Conservation (phyloP, 2,113 vertebrate genomes). For the Hypomesus transpacificus region DNA sequence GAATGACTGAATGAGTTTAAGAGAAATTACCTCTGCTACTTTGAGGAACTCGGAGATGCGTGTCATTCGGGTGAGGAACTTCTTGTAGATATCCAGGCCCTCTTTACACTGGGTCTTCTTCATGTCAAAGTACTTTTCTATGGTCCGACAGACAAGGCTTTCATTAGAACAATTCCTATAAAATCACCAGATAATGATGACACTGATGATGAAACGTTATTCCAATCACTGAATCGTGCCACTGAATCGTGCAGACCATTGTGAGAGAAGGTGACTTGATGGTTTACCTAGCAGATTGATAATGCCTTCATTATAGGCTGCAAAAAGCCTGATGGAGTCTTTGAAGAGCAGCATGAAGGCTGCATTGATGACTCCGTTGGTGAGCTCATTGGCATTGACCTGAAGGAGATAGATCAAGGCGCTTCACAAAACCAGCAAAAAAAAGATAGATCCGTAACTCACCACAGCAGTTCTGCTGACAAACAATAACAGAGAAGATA, state of each 20-base stretch:
- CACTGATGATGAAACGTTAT: neutral
- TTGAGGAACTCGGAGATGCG: slow-evolving; percentile 98
- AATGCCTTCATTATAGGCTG: slow-evolving; percentile 97
- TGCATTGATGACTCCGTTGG: slow-evolving; percentile 98
- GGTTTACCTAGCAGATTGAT: slow-evolving; percentile 94
- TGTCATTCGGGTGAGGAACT: slow-evolving; percentile 97
- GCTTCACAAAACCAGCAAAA: neutral
- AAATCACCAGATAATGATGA: neutral
- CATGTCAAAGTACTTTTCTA: slow-evolving; percentile 99
- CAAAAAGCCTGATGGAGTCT: slow-evolving; percentile 98
- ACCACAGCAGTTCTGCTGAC: slow-evolving; percentile 13
- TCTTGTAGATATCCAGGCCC: slow-evolving; percentile 98
- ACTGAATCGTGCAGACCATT: neutral
- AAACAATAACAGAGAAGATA: slow-evolving; percentile 15
- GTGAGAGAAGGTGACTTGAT: neutral
- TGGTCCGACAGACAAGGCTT: slow-evolving; percentile 25
- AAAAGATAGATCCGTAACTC: neutral
- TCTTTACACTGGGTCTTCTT: slow-evolving; percentile 99
- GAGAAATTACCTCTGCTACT: slow-evolving; percentile 89
- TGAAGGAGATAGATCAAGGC: slow-evolving; percentile 48
- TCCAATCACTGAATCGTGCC: neutral
- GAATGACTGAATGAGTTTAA: neutral
- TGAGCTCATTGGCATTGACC: slow-evolving; percentile 99
- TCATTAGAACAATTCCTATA: neutral
- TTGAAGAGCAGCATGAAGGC: slow-evolving; percentile 99